phyloP scores from a whole-genome alignment of 2,113 vertebrate genomes.

The Nanorana parkeri region DNA sequence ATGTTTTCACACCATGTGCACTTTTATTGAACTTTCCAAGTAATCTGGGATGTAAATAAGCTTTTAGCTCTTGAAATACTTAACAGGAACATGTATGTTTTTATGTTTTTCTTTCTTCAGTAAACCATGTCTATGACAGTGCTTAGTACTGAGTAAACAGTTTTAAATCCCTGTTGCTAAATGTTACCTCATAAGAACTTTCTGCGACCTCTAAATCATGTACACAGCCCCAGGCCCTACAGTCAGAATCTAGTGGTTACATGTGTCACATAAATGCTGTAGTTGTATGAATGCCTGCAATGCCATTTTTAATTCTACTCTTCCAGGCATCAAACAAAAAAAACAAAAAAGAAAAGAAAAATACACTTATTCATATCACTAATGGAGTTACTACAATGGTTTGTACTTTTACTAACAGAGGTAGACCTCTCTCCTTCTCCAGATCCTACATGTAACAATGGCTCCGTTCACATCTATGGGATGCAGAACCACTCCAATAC shows the following conservation, averaged over 20 bases:
- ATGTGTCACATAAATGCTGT: background rate
- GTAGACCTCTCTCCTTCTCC: too few relatives aligned
- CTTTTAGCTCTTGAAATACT: conserved; percentile 4
- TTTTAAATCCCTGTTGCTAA: conserved; percentile 13
- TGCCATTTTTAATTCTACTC: background rate
- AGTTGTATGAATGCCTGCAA: background rate
- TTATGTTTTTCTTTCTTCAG: background rate
- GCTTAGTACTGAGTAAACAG: conserved; percentile 16
- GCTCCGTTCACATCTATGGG: too few relatives aligned
- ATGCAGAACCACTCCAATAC: too few relatives aligned
- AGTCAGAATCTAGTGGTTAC: background rate
- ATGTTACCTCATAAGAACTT: conserved; percentile 32
- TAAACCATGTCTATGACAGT: conserved; percentile 17
- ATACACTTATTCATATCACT: too few relatives aligned
- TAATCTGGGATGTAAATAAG: conserved; percentile 7
- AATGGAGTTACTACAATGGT: too few relatives aligned
- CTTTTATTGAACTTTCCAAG: background rate
- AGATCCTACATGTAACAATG: too few relatives aligned
- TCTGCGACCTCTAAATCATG: conserved; percentile 10
- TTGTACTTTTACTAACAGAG: too few relatives aligned
- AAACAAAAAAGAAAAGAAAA: too few relatives aligned
- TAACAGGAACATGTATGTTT: conserved; percentile 4
- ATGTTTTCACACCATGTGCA: background rate
- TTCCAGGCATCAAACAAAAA: background rate
- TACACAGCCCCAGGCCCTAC: background rate